phyloP scores from a whole-genome alignment of 2,888 invertebrate genomes.

The Clostera curtula region DNA sequence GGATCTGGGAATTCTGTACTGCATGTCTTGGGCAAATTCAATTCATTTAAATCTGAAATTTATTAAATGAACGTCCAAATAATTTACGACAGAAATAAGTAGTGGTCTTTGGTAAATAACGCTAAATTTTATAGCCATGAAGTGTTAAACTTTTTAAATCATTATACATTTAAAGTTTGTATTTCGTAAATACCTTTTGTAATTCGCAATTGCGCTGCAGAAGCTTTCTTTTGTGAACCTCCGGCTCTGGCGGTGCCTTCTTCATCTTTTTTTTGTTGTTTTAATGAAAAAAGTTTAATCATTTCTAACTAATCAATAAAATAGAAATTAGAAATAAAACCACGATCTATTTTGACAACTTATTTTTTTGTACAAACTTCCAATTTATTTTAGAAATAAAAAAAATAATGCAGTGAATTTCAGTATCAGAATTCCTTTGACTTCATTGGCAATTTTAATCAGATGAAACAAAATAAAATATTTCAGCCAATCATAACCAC shows the following conservation, averaged over 20 bases:
- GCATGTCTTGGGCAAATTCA: conserved; percentile 97
- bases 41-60: conserved; percentile 94
- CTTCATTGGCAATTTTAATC: too few relatives aligned
- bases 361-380: conserved; percentile 33
- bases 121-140: too few relatives aligned
- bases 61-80: conserved; percentile 11
- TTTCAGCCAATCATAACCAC: too few relatives aligned
- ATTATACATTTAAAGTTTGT: too few relatives aligned
- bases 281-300: conserved; percentile 98
- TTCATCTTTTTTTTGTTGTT: conserved; percentile 99
- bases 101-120: not conserved
- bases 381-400: conserved; percentile 14
- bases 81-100: not conserved
- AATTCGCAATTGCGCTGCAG: conserved; percentile 97
- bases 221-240: conserved; percentile 91
- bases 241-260: conserved; percentile 80
- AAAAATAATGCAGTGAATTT: too few relatives aligned
- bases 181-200: conserved; percentile 86
- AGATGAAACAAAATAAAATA: too few relatives aligned
- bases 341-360: conserved; percentile 67
- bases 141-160: too few relatives aligned
- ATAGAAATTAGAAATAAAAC: conserved; percentile 55
- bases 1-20: conserved; percentile 96
- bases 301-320: conserved; percentile 77
- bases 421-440: too few relatives aligned